Base-by-base conservation (phyloP, 1,140 invertebrate species). In the Littorina saxatilis region DNA sequence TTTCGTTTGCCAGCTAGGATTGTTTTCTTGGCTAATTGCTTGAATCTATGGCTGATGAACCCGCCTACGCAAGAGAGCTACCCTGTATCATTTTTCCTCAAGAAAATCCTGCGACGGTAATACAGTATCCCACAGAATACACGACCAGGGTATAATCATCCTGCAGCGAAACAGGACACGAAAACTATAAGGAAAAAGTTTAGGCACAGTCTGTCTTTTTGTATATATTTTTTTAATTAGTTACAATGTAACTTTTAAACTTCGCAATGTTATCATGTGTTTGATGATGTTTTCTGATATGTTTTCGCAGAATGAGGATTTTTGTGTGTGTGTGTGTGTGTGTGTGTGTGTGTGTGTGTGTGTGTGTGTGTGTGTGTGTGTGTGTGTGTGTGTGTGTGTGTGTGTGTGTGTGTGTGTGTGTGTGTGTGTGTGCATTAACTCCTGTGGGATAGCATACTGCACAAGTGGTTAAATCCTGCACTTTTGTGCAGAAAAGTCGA, bases 301-400 rank as follows among this genome's bases (percentile, higher is more conserved):
- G 29, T 32, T 70, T 70, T 70, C 29, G 29, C 55, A 20, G 20
- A 0, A n/a, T 23, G 55, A n/a, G 55, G 23, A n/a, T 58, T 20
- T 58, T 5, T 58, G 55, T 58, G 20, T 58, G 20, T 58, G 55
- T 58, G 55, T 58, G 55, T 58, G 55, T 70, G 66, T 40, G 37
- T 40, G 66, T 40, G n/a, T 17, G 11, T 37, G 66, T 40, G 37
- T 40, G 66, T 70, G 66, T 40, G 29, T 40, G 27, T 70, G 66
- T 40, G 29, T 39, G 66, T 70, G n/a, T 4, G 66, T 37, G 29
- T 32, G 5, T 35, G 37, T 32, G 66, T 70, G 66, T 1, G 66
- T 40, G 27, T 40, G 27, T 35, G 66, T 4, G 13, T 9, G 43
- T 43, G 40, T 32, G 27, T 75, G 43, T 52, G n/a, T 55, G 29